phyloP scores from a whole-genome alignment of 2,113 vertebrate species.

The Myotis brandtii region DNA sequence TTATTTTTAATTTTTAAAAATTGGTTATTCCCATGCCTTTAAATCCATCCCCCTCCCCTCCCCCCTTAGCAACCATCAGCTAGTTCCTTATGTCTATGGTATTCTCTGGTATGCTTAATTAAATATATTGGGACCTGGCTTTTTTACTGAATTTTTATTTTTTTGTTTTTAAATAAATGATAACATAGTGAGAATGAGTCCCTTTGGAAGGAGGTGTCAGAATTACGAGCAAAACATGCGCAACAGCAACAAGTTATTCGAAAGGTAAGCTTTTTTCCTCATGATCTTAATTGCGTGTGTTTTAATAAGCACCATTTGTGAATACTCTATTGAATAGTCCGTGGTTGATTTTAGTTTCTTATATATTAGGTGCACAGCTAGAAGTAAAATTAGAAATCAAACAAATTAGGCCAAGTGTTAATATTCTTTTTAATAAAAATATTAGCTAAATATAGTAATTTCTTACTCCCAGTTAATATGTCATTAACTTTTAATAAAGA shows the following conservation, averaged over 20 bases:
- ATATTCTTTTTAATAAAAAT: background rate
- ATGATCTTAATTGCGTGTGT: background rate
- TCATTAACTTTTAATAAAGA: conserved; percentile 1
- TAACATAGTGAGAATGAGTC: conserved; percentile 94
- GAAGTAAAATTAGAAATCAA: conserved; percentile 39
- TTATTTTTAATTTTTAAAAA: background rate
- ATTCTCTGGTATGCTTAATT: background rate
- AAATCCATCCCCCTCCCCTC: too few relatives aligned
- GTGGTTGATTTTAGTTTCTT: conserved; percentile 40
- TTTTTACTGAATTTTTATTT: background rate
- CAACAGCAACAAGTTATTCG: conserved; percentile 97
- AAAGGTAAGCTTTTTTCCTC: conserved; percentile 86
- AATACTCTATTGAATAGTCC: background rate
- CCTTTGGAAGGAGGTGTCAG: conserved; percentile 96
- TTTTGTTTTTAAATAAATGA: conserved; percentile 60
- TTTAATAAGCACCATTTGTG: background rate
- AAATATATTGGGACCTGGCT: background rate
- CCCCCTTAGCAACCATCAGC: background rate
- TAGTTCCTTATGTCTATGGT: background rate
- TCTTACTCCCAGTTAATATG: background rate
- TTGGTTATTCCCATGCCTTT: background rate
- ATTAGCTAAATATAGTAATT: background rate
- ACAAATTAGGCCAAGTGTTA: background rate
- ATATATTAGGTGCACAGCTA: background rate
- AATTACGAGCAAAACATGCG: conserved; percentile 94